Base-by-base conservation (phyloP, 1,140 invertebrate species). In the Tribolium castaneum region DNA sequence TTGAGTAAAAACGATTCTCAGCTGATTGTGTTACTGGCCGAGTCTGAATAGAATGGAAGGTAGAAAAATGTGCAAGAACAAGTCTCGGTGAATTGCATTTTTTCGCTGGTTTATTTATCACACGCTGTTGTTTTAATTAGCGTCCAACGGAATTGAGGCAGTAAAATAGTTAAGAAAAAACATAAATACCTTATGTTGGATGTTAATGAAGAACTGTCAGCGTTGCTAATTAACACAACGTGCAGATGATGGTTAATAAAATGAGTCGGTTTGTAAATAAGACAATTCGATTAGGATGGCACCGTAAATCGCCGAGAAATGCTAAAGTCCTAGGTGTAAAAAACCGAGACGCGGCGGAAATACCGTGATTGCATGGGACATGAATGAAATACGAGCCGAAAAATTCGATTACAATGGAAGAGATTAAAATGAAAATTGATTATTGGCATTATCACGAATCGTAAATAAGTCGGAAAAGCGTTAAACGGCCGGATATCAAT, bases 361-460 rank as follows among this genome's bases (percentile, higher is more conserved):
- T 19, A 19, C n/a, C 16, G 70, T 14, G 50, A 52, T 39, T 70
- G 13, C n/a, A 72, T 72, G 22, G 39, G 45, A 49, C 39, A 52
- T 50, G 39, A 72, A 49, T 49, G 70, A 72, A 72, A 72, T 30
- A 25, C 16, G 50, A 72, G 10, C 70, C 50, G 70, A 72, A 72
- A 72, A 72, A 72, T 72, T 72, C 70, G 50, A 72, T 72, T 50
- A 72, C 50, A 72, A 72, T 72, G 70, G 50, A 10, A 25, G 39
- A 72, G 50, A 72, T 72, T 72, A 72, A 72, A 72, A 72, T 50
- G 39, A 14, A 72, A 72, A 72, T 72, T 72, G 70, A 72, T 72
- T 72, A 51, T 72, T 50, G 70, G 70, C 70, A 72, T 70, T 45
- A 45, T 45, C 66, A 39, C 30, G 13, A 14, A 70, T 49, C 34